Base-by-base conservation (phyloP, 1,140 invertebrate species). In the Microplitis demolitor region DNA sequence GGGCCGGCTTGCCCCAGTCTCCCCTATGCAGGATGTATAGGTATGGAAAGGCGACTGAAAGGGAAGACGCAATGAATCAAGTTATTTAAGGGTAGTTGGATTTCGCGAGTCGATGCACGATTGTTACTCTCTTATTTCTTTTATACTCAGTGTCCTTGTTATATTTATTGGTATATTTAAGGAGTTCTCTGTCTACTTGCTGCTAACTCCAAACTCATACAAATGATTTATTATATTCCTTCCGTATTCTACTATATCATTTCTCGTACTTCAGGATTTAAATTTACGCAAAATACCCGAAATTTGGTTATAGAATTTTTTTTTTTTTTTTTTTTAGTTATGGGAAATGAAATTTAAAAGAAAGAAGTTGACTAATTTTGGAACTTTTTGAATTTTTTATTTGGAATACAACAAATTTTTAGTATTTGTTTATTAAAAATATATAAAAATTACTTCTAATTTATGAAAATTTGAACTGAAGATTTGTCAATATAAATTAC, bases 81-180 rank as follows among this genome's bases (percentile, higher is more conserved):
- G 80, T 86, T 87, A 87, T 87, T 85, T 87, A 87, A 87, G 85
- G 83, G 83, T 85, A 87, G 83, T 85, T 85, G 84, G 81, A 87
- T 85, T 87, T 86, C 82, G 84, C 83, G 84, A 86, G 80, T 86
- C 83, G 84, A 86, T 86, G 84, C 84, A 84, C 84, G 80, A 82
- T 45, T 63, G 39, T 45, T 45, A 45, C 58, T 63, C 69, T 66
- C 64, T 31, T 66, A 53, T 69, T 53, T 71, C 66, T 69, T 58
- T 72, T 51, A 33, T 37, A n/a, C 61, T 53, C 73, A 71, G 76
- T 61, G 60, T 72, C 39, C 39, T 45, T 45, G 39, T 45, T 11
- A 11, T 45, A 9, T 45, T 45, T 45, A 45, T 45, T 45, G 39
- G 39, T 45, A 45, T 45, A 45, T 45, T 24, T 45, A 45, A 6